Conservation (phyloP, 2,797 vertebrate species). For the Myotis pilosus region DNA sequence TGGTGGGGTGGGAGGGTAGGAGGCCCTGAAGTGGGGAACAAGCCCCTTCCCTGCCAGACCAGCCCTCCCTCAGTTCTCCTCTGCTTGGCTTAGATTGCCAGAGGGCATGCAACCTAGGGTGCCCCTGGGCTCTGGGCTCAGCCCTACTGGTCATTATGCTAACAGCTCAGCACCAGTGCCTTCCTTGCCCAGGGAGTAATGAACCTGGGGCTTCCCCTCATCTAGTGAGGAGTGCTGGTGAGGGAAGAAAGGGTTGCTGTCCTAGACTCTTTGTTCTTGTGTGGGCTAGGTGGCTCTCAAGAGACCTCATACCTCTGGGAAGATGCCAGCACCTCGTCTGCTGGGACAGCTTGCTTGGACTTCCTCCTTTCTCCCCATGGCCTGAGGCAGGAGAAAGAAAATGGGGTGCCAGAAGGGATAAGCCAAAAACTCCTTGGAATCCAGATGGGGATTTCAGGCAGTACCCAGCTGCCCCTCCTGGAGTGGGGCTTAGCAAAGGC, state of each 20-base stretch:
- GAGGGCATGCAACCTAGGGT: not conserved
- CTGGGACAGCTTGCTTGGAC: not conserved
- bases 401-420: not conserved
- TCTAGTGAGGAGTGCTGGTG: not conserved
- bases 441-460: not conserved
- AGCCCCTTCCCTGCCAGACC: slow-evolving; percentile 39
- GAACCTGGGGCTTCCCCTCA: not conserved
- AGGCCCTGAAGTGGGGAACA: not conserved
- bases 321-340: not conserved
- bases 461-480: not conserved
- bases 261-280: slow-evolving; percentile 59
- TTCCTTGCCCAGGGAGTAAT: not conserved
- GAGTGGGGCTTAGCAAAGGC: not conserved
- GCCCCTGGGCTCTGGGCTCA: not conserved
- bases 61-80: not conserved
- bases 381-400: not conserved
- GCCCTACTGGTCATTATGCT: slow-evolving; percentile 4
- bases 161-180: not conserved
- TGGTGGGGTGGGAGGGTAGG: not conserved
- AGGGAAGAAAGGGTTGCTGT: not conserved
- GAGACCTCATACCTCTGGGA: not conserved
- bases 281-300: not conserved
- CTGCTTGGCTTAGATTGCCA: slow-evolving; percentile 8
- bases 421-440: not conserved
- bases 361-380: not conserved